A percentile compares a stretch with the other conserved stretches of the same genome.
phyloP scores from a whole-genome alignment of 2,797 vertebrate species.

The Molossus alvarezi region DNA sequence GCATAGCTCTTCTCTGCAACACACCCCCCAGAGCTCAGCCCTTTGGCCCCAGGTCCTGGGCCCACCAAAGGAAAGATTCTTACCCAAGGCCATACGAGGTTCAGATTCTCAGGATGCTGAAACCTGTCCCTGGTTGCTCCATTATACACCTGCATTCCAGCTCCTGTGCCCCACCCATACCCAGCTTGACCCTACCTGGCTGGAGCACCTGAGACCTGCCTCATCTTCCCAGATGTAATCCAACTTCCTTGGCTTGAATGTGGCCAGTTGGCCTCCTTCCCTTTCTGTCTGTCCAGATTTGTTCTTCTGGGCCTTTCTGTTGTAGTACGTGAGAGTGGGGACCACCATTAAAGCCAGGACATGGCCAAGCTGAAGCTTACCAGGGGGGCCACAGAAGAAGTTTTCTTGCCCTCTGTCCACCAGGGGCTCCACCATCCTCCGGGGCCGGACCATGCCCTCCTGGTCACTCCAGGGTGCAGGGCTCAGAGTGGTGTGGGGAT shows the following conservation, averaged over 20 bases:
- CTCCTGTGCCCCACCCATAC: background rate
- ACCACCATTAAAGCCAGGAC: background rate
- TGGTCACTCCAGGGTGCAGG: constrained; percentile 70
- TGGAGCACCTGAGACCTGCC: background rate
- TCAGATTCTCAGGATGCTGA: background rate
- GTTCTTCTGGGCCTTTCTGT: constrained; percentile 14
- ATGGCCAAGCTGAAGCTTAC: constrained; percentile 87
- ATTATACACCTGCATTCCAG: background rate
- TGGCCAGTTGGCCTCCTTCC: background rate
- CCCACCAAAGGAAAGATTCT: constrained; percentile 53
- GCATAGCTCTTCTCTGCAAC: constrained; percentile 93
- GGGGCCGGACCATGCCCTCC: constrained; percentile 85
- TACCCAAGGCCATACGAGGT: background rate
- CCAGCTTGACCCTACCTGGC: background rate
- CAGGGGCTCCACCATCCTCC: constrained; percentile 94
- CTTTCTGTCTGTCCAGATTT: constrained; percentile 11
- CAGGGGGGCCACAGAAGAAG: constrained; percentile 96
- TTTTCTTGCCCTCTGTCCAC: constrained; percentile 91
- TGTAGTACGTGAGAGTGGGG: background rate
- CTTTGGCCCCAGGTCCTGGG: constrained; percentile 14
- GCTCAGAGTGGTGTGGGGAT: constrained; percentile 67
- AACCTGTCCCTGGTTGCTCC: background rate
- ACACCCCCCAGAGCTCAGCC: constrained; percentile 65
- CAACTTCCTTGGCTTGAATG: background rate
- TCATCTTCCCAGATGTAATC: background rate